These are phyloP conservation scores for Chloromyia formosa DNA, from an alignment of 2,888 invertebrate genomes.

Conservation along the genomic window DNA sequence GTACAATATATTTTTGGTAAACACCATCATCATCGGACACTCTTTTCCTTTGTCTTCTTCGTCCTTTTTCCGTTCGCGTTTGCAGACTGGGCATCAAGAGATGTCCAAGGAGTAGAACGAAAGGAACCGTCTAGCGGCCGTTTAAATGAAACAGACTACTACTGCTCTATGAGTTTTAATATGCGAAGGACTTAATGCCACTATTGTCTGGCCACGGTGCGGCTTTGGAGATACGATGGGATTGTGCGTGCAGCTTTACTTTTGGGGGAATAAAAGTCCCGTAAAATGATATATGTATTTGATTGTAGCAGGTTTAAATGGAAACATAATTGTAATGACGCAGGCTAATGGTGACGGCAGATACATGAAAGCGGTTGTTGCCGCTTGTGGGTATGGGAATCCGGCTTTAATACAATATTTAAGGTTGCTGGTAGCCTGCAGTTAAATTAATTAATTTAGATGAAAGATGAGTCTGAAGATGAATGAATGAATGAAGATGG, in stretches of 20 bases:
- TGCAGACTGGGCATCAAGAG: too few species aligned
- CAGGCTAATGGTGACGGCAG: constrained; percentile 8
- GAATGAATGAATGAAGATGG: too few species aligned
- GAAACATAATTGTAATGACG: background rate
- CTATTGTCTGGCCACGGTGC: background rate
- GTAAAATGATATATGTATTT: constrained; percentile 14
- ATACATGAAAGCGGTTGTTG: too few species aligned
- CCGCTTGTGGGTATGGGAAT: too few species aligned
- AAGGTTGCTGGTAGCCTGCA: too few species aligned
- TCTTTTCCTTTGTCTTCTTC: background rate
- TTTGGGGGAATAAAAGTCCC: background rate
- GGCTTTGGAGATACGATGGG: too few species aligned
- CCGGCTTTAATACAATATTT: too few species aligned
- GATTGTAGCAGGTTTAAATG: constrained; percentile 1
- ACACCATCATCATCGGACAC: constrained; percentile 24
- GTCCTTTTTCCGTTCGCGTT: background rate
- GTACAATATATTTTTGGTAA: constrained; percentile 41
- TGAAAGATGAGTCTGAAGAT: too few species aligned
- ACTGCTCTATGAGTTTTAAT: background rate
- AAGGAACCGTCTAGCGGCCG: background rate
- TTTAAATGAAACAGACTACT: background rate
- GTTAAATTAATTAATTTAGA: too few species aligned
- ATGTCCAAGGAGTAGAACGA: background rate
- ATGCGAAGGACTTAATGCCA: background rate
- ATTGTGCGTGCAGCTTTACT: background rate